These are phyloP conservation scores for Saimiri boliviensis DNA, from an alignment of 2,113 vertebrate genomes.

Conservation along the genomic window DNA sequence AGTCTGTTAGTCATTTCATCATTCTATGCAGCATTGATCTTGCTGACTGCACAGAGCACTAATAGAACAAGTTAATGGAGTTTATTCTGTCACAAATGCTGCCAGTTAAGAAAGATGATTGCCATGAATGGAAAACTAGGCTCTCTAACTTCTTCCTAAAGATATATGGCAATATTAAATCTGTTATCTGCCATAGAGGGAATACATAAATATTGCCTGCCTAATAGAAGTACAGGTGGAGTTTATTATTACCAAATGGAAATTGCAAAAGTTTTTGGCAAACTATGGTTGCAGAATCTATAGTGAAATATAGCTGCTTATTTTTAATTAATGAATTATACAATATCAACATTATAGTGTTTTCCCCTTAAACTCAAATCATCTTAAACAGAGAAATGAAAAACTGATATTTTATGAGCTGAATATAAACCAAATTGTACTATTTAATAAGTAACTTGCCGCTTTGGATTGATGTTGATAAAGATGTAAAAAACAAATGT, in stretches of 20 bases:
- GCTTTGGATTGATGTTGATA: slow-evolving; percentile 77
- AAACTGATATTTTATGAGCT: slow-evolving; percentile 75
- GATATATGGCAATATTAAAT: slow-evolving; percentile 77
- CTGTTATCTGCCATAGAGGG: slow-evolving; percentile 69
- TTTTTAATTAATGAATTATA: slow-evolving; percentile 66
- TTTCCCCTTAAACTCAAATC: slow-evolving; percentile 66
- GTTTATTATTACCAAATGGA: slow-evolving; percentile 16
- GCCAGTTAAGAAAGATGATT: slow-evolving; percentile 83
- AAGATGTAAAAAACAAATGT: slow-evolving; percentile 79
- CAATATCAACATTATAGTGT: slow-evolving; percentile 49
- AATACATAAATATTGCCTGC: slow-evolving; percentile 60
- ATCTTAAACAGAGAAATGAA: slow-evolving; percentile 58
- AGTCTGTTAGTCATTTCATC: slow-evolving; percentile 85
- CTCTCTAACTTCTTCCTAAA: slow-evolving; percentile 78
- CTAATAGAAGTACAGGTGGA: slow-evolving; percentile 8
- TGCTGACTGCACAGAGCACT: slow-evolving; percentile 83
- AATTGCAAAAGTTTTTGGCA: not conserved
- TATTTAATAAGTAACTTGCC: slow-evolving; percentile 82
- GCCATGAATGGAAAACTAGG: slow-evolving; percentile 80
- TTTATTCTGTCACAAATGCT: slow-evolving; percentile 87
- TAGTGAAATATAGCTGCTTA: slow-evolving; percentile 15
- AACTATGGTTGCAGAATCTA: slow-evolving; percentile 37
- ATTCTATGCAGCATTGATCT: slow-evolving; percentile 83
- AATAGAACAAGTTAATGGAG: slow-evolving; percentile 89
- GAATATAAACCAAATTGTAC: slow-evolving; percentile 79